Conservation (phyloP, 2,113 vertebrate genomes). For the Scartelaos histophorus region DNA sequence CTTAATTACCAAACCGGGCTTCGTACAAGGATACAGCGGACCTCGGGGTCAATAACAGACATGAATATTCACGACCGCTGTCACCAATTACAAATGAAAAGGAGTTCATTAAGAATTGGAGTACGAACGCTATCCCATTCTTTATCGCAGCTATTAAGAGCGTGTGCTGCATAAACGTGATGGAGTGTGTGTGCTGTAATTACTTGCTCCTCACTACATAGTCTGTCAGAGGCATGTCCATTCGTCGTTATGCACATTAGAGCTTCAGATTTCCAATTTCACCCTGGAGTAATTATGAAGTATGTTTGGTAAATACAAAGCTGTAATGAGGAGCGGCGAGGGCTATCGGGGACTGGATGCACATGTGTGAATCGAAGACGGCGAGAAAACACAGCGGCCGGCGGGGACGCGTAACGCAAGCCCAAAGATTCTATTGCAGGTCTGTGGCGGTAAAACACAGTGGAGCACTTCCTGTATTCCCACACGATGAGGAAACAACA, state of each 20-base stretch:
- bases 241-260: neutral
- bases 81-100: neutral
- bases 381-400: neutral
- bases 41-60: neutral
- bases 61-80: neutral
- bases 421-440: too few species aligned
- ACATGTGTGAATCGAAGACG: neutral
- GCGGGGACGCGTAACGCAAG: too few species aligned
- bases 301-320: neutral
- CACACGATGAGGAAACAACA: too few species aligned
- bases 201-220: neutral
- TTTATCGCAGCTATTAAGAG: neutral
- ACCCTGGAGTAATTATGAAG: slow-evolving; percentile 1
- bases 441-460: too few species aligned
- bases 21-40: too few species aligned
- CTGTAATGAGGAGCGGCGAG: neutral
- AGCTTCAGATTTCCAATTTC: slow-evolving; percentile 3
- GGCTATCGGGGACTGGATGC: neutral
- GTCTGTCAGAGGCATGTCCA: neutral
- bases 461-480: too few species aligned
- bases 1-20: too few species aligned
- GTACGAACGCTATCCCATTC: neutral
- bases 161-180: neutral
- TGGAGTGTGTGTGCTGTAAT: neutral
- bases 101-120: neutral